phyloP scores from a whole-genome alignment of 2,113 vertebrate genomes.

The Pavo muticus region DNA sequence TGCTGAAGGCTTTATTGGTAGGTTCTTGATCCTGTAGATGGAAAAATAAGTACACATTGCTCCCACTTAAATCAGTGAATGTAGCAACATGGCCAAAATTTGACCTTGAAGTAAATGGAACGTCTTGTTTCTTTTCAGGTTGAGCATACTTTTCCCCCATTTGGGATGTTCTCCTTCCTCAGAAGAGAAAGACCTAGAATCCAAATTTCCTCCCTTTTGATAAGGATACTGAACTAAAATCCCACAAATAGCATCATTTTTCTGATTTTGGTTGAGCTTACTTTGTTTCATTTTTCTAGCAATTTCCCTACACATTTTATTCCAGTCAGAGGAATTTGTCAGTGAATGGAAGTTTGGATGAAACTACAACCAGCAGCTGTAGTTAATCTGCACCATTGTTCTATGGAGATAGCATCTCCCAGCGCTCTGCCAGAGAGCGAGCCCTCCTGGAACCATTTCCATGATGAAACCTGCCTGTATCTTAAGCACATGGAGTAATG shows the following conservation, averaged over 20 bases:
- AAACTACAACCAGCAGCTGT: conserved; percentile 32
- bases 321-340: conserved; percentile 30
- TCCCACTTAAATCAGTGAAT: not conserved
- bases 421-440: not conserved
- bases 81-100: not conserved
- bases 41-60: not conserved
- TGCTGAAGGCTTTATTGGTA: not conserved
- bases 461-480: not conserved
- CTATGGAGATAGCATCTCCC: conserved; percentile 32
- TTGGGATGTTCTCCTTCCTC: not conserved
- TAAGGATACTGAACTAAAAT: not conserved
- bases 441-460: not conserved
- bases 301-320: conserved; percentile 26
- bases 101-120: not conserved
- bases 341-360: conserved; percentile 41
- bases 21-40: not conserved
- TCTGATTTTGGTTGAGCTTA: not conserved
- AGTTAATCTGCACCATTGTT: conserved; percentile 43
- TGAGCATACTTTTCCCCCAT: not conserved
- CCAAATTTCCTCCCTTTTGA: not conserved
- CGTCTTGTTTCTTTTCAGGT: not conserved
- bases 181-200: not conserved
- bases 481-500: conserved; percentile 21
- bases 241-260: not conserved
- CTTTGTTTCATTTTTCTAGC: not conserved